These are phyloP conservation scores for Cepaea hortensis DNA, from an alignment of 2,888 invertebrate genomes.

Conservation along the genomic window DNA sequence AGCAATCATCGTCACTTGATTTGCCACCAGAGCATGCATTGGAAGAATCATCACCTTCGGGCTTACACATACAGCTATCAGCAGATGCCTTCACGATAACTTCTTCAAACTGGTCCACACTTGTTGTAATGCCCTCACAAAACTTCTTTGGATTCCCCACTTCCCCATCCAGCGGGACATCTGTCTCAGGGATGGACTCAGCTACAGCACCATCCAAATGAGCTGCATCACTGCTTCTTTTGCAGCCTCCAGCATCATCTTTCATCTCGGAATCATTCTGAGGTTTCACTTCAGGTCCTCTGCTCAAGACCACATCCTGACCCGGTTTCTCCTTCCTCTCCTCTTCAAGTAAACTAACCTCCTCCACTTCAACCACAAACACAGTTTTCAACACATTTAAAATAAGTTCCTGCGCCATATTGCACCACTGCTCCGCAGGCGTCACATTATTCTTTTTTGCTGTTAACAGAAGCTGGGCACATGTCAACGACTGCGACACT, in stretches of 20 bases:
- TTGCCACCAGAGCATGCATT: neutral
- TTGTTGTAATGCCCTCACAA: slow-evolving; percentile 9
- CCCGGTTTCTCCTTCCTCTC: neutral
- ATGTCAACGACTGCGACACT: neutral
- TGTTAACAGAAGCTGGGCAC: neutral
- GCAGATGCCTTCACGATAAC: neutral
- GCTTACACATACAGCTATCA: neutral
- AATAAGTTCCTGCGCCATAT: slow-evolving; percentile 18
- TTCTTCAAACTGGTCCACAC: neutral
- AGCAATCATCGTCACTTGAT: neutral
- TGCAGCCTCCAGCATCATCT: neutral
- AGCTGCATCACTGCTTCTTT: slow-evolving; percentile 9
- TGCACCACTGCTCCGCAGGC: slow-evolving; percentile 26
- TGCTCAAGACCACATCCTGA: neutral
- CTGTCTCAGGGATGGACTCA: neutral
- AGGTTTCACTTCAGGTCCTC: neutral
- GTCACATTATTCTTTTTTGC: neutral
- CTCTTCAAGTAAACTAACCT: neutral
- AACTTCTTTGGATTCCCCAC: slow-evolving; percentile 22
- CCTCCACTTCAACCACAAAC: slow-evolving; percentile 24
- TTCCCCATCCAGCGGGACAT: neutral
- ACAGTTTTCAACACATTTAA: slow-evolving; percentile 25
- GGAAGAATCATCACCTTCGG: neutral
- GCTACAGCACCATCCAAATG: neutral
- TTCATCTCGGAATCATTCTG: neutral